Conservation (phyloP, 2,113 vertebrate species). For the Chaetodon trifascialis region DNA sequence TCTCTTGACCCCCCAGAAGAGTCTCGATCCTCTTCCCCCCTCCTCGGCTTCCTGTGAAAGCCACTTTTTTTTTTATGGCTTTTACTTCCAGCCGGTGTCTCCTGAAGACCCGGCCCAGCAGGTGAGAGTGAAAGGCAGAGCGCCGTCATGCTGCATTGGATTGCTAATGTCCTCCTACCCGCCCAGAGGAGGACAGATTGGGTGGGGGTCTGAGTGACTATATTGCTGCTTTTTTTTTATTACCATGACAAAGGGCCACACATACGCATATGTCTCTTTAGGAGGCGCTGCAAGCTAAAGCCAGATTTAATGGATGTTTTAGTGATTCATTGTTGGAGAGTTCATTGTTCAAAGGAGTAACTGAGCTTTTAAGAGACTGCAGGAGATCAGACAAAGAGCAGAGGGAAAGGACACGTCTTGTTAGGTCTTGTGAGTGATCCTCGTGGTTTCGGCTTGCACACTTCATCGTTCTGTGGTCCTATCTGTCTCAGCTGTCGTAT, state of each 20-base stretch:
- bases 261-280: constrained; percentile 62
- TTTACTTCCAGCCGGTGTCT: constrained; percentile 34
- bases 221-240: constrained; percentile 61
- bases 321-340: constrained; percentile 50
- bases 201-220: constrained; percentile 47
- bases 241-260: constrained; percentile 75
- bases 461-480: constrained; percentile 2
- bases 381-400: constrained; percentile 34
- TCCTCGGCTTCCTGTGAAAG: constrained; percentile 38
- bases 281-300: constrained; percentile 58
- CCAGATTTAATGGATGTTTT: constrained; percentile 67
- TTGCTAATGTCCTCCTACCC: constrained; percentile 64
- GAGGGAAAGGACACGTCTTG: not conserved
- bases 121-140: constrained; percentile 67
- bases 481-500: not conserved
- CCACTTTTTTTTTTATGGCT: constrained; percentile 59
- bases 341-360: constrained; percentile 57
- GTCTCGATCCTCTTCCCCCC: constrained; percentile 8
- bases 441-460: not conserved
- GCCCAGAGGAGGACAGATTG: constrained; percentile 50
- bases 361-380: constrained; percentile 63
- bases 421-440: constrained; percentile 33
- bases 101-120: constrained; percentile 49
- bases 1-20: constrained; percentile 33
- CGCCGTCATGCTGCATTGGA: constrained; percentile 51